phyloP scores from a whole-genome alignment of 30 jellyfish, hydroid and myxozoan genomes.

The Aurelia sp. region DNA sequence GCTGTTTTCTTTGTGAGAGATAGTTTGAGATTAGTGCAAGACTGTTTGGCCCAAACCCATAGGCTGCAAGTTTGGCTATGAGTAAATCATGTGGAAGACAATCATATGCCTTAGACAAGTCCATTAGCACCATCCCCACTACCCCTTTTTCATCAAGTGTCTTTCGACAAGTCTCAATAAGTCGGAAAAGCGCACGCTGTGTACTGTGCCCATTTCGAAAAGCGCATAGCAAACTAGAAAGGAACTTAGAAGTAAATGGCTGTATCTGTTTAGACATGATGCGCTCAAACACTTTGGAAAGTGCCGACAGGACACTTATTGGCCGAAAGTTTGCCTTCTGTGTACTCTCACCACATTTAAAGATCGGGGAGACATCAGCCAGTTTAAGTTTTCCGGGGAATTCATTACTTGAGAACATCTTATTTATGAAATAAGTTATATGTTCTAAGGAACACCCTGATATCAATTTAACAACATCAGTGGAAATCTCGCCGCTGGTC shows the following conservation, averaged over 20 bases:
- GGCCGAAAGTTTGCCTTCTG: slow-evolving; percentile 34
- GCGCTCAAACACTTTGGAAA: slow-evolving; percentile 34
- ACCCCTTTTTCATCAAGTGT: slow-evolving; percentile 5
- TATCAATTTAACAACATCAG: background rate
- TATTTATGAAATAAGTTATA: slow-evolving; percentile 4
- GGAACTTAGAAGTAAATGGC: slow-evolving; percentile 18
- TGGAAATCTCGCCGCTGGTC: slow-evolving; percentile 5
- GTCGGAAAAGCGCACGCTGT: slow-evolving; percentile 32
- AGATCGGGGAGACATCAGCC: slow-evolving; percentile 3
- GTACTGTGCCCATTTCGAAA: slow-evolving; percentile 27
- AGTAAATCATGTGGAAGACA: background rate
- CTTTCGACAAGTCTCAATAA: slow-evolving; percentile 9
- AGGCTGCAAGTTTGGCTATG: slow-evolving; percentile 48
- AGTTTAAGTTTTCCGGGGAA: too few relatives aligned
- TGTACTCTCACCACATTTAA: slow-evolving; percentile 24
- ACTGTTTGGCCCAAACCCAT: slow-evolving; percentile 27
- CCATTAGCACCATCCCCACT: slow-evolving; percentile 61
- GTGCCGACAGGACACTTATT: slow-evolving; percentile 47
- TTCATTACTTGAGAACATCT: background rate
- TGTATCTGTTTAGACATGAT: slow-evolving; percentile 27
- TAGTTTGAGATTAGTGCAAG: slow-evolving; percentile 34
- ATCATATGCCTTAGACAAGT: slow-evolving; percentile 45
- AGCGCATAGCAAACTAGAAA: slow-evolving; percentile 19
- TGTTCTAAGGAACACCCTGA: background rate
- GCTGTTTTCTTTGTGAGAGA: slow-evolving; percentile 50